Conservation (phyloP, 2,888 invertebrate genomes). For the Plutella xylostella region DNA sequence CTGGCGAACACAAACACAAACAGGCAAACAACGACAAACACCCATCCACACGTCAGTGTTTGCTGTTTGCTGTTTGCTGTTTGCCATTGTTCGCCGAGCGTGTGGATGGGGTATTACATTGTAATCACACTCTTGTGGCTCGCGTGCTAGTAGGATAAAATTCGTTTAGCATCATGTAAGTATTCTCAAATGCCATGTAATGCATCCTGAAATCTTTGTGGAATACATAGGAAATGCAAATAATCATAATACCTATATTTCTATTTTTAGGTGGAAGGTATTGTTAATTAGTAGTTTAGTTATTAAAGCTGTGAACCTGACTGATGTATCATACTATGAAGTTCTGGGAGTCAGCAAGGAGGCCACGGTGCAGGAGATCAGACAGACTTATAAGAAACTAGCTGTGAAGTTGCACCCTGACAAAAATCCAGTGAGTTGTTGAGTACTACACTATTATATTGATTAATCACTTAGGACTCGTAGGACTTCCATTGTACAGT, state of each 20-base stretch:
- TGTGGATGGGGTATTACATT: no score
- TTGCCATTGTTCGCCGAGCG: no score
- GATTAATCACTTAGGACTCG: no score
- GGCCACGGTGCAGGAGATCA: slow-evolving; percentile 77
- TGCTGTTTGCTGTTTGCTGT: no score
- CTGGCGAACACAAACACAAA: no score
- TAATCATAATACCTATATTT: neutral
- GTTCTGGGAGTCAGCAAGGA: slow-evolving; percentile 74
- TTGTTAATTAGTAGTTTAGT: neutral
- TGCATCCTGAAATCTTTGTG: neutral
- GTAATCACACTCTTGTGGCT: no score
- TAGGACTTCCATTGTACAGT: no score
- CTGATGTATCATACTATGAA: slow-evolving; percentile 65
- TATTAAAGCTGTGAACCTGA: neutral
- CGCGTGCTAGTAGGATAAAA: no score
- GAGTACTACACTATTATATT: no score
- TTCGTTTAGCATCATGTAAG: neutral
- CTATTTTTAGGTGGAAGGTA: neutral
- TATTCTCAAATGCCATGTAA: neutral
- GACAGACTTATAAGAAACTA: slow-evolving; percentile 82
- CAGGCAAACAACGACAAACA: no score
- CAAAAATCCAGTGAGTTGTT: slow-evolving; percentile 61
- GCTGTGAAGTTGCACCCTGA: slow-evolving; percentile 82
- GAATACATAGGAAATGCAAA: neutral
- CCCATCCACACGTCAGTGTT: no score